phyloP scores from a whole-genome alignment of 2,797 vertebrate genomes.

The Amniataba percoides region DNA sequence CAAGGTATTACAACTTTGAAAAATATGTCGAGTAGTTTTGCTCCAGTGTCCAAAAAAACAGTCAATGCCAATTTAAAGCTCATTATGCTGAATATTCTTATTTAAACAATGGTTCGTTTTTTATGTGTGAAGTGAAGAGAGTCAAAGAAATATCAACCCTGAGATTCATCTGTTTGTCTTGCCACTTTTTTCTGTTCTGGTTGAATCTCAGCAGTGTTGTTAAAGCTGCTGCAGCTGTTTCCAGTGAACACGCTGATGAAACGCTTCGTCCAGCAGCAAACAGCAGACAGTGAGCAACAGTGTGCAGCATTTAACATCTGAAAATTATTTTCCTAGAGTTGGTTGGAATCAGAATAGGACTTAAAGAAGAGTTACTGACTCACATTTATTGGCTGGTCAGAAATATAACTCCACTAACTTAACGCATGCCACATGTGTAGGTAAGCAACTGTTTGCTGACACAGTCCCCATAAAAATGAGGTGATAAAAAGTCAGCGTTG shows the following conservation, averaged over 20 bases:
- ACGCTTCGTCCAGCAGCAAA: too few relatives aligned
- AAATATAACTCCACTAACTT: neutral
- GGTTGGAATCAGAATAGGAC: neutral
- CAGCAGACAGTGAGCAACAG: neutral
- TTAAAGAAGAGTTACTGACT: constrained; percentile 1
- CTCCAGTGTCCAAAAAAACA: neutral
- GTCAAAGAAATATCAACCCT: neutral
- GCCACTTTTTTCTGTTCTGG: neutral
- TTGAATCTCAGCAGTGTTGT: neutral
- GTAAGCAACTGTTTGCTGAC: neutral
- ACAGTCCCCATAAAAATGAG: neutral
- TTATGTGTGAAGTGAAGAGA: neutral
- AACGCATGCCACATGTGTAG: neutral
- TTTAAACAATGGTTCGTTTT: neutral
- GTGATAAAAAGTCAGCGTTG: neutral
- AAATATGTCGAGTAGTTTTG: neutral
- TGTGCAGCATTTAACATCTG: neutral
- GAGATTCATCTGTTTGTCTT: neutral
- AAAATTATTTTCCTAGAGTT: neutral
- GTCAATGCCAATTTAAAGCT: neutral
- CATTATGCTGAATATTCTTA: neutral
- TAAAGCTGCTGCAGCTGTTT: neutral
- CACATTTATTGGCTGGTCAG: neutral
- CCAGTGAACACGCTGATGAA: neutral
- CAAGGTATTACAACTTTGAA: neutral